Evolutionary conservation across 2,797 vertebrate species (phyloP).

Genomic region (Cirrhinus mrigala): DNA sequence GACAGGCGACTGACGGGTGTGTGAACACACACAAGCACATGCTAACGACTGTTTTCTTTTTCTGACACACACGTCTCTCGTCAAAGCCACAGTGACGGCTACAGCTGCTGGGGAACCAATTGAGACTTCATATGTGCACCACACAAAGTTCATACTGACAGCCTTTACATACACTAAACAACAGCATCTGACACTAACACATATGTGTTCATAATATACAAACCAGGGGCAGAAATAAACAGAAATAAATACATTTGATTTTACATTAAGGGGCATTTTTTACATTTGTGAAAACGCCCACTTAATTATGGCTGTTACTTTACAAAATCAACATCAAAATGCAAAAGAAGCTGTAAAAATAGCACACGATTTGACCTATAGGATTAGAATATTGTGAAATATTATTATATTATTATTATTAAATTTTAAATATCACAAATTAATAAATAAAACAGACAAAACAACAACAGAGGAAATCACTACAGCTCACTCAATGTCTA

Average conservation of each 20-base stretch:
- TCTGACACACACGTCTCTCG: conserved; percentile 34
- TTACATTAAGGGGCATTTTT: not conserved
- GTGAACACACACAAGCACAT: conserved; percentile 49
- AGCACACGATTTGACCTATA: not conserved
- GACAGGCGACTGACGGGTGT: not conserved
- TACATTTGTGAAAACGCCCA: no score
- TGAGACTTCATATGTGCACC: conserved; percentile 9
- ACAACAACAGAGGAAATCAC: not conserved
- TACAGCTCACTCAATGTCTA: not conserved
- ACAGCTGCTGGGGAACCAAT: conserved; percentile 65
- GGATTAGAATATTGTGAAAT: no score
- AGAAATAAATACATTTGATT: not conserved
- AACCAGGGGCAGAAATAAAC: not conserved
- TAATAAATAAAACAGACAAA: not conserved
- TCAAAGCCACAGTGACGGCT: conserved; percentile 49
- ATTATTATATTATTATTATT: not conserved
- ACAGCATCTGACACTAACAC: not conserved
- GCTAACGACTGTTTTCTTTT: conserved; percentile 36
- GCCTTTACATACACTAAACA: conserved; percentile 3
- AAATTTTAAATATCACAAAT: not conserved
- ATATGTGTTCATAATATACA: conserved; percentile 5
- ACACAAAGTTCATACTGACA: not conserved
- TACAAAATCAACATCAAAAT: not conserved
- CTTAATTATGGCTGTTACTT: not conserved
- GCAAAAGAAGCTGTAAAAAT: not conserved